Base-by-base conservation (phyloP, 2,888 invertebrate species). In the Nymphalis c-album region DNA sequence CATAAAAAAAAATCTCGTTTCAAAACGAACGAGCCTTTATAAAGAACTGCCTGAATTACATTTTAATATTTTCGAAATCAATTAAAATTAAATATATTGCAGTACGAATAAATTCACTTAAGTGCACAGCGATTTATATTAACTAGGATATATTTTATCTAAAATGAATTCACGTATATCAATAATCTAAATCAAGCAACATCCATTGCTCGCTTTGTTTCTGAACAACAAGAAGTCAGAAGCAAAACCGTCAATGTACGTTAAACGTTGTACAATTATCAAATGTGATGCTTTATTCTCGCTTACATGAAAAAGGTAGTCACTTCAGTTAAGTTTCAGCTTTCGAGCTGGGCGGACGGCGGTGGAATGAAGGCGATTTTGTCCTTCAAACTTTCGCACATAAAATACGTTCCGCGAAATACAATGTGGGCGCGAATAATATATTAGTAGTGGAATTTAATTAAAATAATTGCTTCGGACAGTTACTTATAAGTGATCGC, bases 291-390 rank as follows among this genome's bases (percentile, higher is more conserved):
- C 17, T 60, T 64, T 35, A 51, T 40, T 20, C 55, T 5, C 20
- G 50, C 63, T 55, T 64, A 45, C 67, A 59, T 60, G 63, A 67
- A 57, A 40, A 65, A 68, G 67, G 68, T 61, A 67, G 63, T 61
- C 58, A 67, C 65, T 84, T 85, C 87, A 89, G 90, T 89, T 77
- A 72, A 76, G 86, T 83, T 83, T 84, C 81, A 84, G 88, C 88
- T 73, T 74, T 82, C 77, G 76, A 70, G 84, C 84, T 81, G 86
- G 75, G 78, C 83, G 78, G 82, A 78, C 78, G 87, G 80, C 72
- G 50, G 50, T 53, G 48, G 63, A 22, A 72, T 70, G 67, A 75
- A 76, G 80, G 83, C 85, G 83, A 80, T 84, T 85, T 86, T 77
- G 73, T 76, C 75, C 73, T 73, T 73, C 75, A 81, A 87, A 90